Percentiles rank a stretch among this genome's conserved stretches.
phyloP scores from a whole-genome alignment of 2,888 invertebrate genomes.

The Leptinotarsa juncta region DNA sequence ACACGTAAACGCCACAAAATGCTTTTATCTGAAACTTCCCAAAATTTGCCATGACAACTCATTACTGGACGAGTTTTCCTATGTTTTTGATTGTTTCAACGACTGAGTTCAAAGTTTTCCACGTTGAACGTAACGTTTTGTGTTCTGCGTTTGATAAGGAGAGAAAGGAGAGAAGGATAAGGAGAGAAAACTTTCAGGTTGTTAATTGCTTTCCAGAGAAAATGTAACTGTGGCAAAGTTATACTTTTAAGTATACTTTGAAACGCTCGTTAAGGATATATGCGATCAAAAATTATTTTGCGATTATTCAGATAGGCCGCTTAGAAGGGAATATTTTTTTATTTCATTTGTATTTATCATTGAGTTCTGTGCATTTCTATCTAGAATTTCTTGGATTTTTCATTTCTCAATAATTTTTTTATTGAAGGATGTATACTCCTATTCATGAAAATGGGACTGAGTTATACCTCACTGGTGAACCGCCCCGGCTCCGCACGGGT shows the following conservation, averaged over 20 bases:
- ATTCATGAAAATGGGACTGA: too few species aligned
- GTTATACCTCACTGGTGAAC: too few species aligned
- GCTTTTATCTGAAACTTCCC: conserved; percentile 30
- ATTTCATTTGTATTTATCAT: too few species aligned
- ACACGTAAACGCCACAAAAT: conserved; percentile 46
- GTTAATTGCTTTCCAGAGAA: conserved; percentile 12
- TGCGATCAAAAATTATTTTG: background rate
- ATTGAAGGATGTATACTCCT: too few species aligned
- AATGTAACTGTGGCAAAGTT: background rate
- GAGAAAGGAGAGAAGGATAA: too few species aligned
- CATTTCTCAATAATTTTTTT: too few species aligned
- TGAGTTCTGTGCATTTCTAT: too few species aligned
- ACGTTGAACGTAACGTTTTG: conserved; percentile 31
- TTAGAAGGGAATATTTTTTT: too few species aligned
- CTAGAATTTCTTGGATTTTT: too few species aligned
- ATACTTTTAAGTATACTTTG: background rate
- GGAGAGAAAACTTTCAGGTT: conserved; percentile 2
- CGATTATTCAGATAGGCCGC: too few species aligned
- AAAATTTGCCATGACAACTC: conserved; percentile 32
- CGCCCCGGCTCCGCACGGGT: too few species aligned
- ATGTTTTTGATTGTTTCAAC: conserved; percentile 37
- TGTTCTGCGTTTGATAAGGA: conserved; percentile 16
- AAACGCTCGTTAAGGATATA: background rate
- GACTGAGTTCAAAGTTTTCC: conserved; percentile 36
- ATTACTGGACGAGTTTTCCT: conserved; percentile 31